Conservation (phyloP, 2,113 vertebrate species). For the Rhegmatorhina hoffmannsi region DNA sequence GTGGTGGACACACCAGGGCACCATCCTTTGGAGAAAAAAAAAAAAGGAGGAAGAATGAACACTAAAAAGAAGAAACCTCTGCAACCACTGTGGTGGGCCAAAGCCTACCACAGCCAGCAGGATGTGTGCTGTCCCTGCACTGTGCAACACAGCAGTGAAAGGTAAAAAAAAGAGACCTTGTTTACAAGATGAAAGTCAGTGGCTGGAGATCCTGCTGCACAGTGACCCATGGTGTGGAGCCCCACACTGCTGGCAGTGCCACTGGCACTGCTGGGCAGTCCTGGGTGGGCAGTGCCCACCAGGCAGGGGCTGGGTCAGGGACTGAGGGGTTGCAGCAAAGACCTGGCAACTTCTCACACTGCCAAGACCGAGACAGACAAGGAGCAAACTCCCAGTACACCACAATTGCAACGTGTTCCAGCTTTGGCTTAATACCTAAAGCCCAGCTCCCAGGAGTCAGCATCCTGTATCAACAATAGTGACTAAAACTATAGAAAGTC, state of each 20-base stretch:
- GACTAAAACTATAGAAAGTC: conserved; percentile 67
- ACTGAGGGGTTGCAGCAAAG: neutral
- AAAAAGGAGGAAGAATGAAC: neutral
- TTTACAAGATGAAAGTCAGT: neutral
- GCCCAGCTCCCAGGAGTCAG: conserved; percentile 6
- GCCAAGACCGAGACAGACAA: neutral
- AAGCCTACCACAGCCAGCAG: neutral
- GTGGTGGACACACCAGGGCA: neutral
- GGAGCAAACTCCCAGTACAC: neutral
- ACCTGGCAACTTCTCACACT: neutral
- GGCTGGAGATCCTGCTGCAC: neutral
- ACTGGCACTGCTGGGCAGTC: neutral
- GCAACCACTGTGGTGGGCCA: neutral
- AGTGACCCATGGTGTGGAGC: neutral
- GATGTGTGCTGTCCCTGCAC: neutral
- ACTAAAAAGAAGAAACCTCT: neutral
- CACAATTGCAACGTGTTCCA: neutral
- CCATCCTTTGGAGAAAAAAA: neutral
- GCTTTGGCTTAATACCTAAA: conserved; percentile 12
- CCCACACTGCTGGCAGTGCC: neutral
- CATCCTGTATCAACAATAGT: conserved; percentile 55
- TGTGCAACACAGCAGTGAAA: neutral
- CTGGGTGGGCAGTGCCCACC: neutral
- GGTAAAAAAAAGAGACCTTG: neutral
- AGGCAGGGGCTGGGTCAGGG: too few relatives aligned